Conservation (phyloP, 2,888 invertebrate species). For the Eupithecia tripunctaria region DNA sequence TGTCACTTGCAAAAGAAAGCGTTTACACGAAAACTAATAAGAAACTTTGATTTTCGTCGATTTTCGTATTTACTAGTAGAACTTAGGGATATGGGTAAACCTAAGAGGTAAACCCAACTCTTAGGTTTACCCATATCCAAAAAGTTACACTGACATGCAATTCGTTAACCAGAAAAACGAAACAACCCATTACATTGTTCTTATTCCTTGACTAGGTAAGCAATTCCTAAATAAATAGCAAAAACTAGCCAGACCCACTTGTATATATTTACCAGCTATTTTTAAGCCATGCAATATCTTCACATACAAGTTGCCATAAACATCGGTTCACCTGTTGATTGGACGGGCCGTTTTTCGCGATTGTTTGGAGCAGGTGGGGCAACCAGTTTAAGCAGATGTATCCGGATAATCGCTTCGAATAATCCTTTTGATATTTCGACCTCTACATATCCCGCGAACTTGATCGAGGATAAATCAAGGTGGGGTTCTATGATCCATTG, state of each 20-base stretch:
- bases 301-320: conserved; percentile 41
- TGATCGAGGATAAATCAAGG: conserved; percentile 43
- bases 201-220: neutral
- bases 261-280: neutral
- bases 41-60: no score
- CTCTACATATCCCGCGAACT: conserved; percentile 42
- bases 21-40: no score
- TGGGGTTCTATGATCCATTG: conserved; percentile 18
- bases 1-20: no score
- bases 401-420: conserved; percentile 42
- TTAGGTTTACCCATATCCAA: neutral
- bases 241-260: neutral
- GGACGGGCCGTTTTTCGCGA: conserved; percentile 64
- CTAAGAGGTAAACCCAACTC: no score
- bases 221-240: neutral
- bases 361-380: conserved; percentile 73
- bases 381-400: conserved; percentile 71
- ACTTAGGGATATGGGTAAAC: neutral
- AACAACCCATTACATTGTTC: neutral
- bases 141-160: neutral
- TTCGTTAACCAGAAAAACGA: neutral
- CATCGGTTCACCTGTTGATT: conserved; percentile 66
- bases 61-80: no score
- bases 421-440: conserved; percentile 34
- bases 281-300: conserved; percentile 18